Conservation (phyloP, 2,888 invertebrate species). For the Lepidocyrtinus sp. region DNA sequence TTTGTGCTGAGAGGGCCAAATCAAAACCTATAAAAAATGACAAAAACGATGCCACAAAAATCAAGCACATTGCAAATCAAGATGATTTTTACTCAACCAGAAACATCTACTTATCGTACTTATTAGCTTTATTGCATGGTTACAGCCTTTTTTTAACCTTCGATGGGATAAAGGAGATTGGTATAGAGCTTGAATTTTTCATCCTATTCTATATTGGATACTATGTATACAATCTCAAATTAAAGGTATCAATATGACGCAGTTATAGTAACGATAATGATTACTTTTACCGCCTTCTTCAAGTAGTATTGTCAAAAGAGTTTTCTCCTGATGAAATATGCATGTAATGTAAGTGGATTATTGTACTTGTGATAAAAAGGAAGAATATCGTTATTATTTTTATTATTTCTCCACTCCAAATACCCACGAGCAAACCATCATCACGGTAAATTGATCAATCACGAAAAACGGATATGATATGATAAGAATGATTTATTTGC, state of each 20-base stretch:
- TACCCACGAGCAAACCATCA: background rate
- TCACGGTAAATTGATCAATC: conserved; percentile 21
- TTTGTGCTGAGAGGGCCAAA: background rate
- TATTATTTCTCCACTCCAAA: conserved; percentile 4
- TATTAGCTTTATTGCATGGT: background rate
- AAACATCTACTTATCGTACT: background rate
- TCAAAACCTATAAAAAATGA: conserved; percentile 30
- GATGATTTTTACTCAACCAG: background rate
- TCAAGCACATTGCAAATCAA: background rate
- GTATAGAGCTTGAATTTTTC: no score
- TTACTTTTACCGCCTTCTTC: conserved; percentile 17
- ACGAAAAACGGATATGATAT: conserved; percentile 3
- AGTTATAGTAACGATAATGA: no score
- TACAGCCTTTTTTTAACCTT: conserved; percentile 1
- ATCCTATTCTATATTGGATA: no score
- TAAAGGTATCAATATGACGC: no score
- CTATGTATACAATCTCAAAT: no score
- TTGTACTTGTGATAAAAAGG: background rate
- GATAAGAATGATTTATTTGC: conserved; percentile 11
- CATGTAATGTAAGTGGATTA: conserved; percentile 5
- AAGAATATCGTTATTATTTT: background rate
- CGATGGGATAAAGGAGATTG: no score
- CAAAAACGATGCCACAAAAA: conserved; percentile 17
- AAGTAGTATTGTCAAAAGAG: background rate
- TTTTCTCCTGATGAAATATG: conserved; percentile 13